These are phyloP conservation scores for Trissoscelio sp. DNA, from an alignment of 2,888 invertebrate genomes.

Conservation along the genomic window DNA sequence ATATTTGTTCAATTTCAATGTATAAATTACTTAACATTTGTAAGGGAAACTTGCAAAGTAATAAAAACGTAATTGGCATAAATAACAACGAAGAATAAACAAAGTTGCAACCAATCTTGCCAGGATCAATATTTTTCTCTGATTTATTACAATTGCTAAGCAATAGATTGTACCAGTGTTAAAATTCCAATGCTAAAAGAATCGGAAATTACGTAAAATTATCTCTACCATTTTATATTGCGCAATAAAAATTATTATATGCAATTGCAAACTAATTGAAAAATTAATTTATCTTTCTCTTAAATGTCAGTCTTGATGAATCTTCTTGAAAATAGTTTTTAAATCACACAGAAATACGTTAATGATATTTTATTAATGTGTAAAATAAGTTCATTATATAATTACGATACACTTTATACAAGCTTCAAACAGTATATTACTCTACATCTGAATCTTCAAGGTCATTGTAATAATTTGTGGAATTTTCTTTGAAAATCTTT, in stretches of 20 bases:
- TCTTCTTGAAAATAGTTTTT: neutral
- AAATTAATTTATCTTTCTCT: neutral
- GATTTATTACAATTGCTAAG: neutral
- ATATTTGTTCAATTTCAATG: too few species aligned
- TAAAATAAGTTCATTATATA: too few species aligned
- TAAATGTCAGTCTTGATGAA: conserved; percentile 30
- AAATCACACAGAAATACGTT: neutral
- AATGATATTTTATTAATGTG: neutral
- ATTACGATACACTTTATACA: too few species aligned
- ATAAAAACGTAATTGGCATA: too few species aligned
- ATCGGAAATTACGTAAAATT: conserved; percentile 34
- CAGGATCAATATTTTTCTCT: neutral
- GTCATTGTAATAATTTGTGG: too few species aligned
- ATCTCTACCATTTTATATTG: conserved; percentile 21
- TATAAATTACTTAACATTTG: too few species aligned
- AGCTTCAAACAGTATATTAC: too few species aligned
- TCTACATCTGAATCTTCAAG: too few species aligned
- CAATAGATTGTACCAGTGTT: neutral
- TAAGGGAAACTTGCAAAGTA: neutral
- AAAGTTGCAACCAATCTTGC: neutral
- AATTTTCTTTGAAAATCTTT: too few species aligned
- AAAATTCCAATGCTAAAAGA: conserved; percentile 5
- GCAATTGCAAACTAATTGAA: conserved; percentile 10
- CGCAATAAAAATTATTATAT: conserved; percentile 18
- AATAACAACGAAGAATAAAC: neutral